Percentiles rank a stretch among this genome's conserved stretches.
Conservation (phyloP, 2,888 invertebrate species). For the Lochmaea crataegi region DNA sequence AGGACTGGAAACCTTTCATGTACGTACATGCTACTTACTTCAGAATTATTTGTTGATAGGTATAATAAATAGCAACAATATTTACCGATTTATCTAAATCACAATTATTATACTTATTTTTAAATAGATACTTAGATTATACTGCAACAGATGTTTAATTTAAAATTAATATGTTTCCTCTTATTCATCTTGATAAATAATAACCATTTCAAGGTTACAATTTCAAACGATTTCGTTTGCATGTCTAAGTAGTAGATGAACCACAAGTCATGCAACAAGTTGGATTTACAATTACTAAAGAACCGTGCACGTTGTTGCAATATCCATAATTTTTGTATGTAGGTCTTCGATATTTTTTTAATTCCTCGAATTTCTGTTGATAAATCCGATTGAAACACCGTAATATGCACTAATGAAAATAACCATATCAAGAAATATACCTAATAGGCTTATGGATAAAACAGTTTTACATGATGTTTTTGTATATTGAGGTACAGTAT, state of each 20-base stretch:
- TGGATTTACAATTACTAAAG: constrained; percentile 10
- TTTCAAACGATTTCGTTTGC: constrained; percentile 9
- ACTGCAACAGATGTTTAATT: background rate
- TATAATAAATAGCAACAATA: background rate
- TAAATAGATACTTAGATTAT: background rate
- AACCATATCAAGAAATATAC: no score
- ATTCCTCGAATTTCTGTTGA: no score
- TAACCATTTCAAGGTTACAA: constrained; percentile 14
- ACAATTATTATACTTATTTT: background rate
- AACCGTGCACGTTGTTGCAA: constrained; percentile 2
- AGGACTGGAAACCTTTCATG: no score
- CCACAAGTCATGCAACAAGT: constrained; percentile 18
- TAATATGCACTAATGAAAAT: no score
- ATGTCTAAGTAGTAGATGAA: constrained; percentile 16
- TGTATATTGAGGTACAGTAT: no score
- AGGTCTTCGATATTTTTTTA: no score
- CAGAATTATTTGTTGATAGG: background rate
- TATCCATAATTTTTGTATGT: background rate
- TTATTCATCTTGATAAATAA: constrained; percentile 9
- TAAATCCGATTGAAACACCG: no score
- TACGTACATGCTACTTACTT: background rate
- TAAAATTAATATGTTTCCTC: background rate
- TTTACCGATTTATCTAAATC: no score
- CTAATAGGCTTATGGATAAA: no score
- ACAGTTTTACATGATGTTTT: no score